These are phyloP conservation scores for Pedetes capensis DNA, from an alignment of 2,113 vertebrate species.

Conservation along the genomic window DNA sequence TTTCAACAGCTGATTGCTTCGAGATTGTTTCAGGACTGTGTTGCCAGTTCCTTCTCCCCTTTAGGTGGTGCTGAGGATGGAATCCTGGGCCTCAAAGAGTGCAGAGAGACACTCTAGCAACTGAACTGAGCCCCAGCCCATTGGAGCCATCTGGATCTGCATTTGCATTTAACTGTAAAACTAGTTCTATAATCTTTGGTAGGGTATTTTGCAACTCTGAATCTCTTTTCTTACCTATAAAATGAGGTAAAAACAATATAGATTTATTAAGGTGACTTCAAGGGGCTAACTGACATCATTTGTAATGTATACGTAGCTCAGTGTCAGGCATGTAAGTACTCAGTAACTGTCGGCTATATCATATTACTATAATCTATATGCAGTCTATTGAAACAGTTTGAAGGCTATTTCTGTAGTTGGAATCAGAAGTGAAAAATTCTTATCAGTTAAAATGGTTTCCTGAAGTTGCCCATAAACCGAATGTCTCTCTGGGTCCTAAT, in stretches of 20 bases:
- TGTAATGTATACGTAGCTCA: background rate
- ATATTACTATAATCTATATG: background rate
- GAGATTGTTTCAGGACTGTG: too few relatives aligned
- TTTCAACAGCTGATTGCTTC: too few relatives aligned
- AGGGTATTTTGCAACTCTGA: background rate
- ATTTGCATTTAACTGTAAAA: background rate
- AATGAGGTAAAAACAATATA: background rate
- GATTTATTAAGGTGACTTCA: background rate
- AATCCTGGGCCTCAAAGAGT: too few relatives aligned
- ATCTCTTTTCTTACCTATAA: background rate
- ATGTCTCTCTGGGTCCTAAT: conserved; percentile 10
- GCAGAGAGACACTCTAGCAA: too few relatives aligned
- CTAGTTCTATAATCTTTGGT: background rate
- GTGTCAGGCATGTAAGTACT: background rate
- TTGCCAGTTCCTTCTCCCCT: too few relatives aligned
- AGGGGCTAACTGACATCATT: background rate
- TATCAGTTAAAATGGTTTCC: conserved; percentile 28
- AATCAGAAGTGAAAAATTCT: conserved; percentile 40
- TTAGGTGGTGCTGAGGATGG: too few relatives aligned
- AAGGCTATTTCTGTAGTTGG: background rate
- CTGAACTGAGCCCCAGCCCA: too few relatives aligned
- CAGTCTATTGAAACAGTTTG: conserved; percentile 1
- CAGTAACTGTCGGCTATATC: background rate
- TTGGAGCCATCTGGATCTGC: background rate
- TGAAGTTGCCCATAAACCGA: background rate